A percentile compares a stretch with the other conserved stretches of the same genome.
Evolutionary conservation across 2,888 invertebrate genomes (phyloP).

Genomic region (Enoplolaimus lenunculus): DNA sequence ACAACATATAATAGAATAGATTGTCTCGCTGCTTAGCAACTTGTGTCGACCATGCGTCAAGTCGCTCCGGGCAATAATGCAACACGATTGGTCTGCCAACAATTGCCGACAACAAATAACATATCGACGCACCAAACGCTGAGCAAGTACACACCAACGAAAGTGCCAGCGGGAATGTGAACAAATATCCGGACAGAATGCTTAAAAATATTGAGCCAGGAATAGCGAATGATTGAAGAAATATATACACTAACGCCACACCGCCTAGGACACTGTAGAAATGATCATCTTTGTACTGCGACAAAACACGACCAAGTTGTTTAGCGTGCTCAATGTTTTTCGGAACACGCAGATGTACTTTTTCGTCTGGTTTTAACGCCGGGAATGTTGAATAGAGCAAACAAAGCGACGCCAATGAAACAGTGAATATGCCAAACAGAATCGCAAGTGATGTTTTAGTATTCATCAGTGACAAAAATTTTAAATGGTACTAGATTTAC

Average conservation of each 20-base stretch:
- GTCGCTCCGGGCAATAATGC: constrained; percentile 73
- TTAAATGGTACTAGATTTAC: too few species aligned
- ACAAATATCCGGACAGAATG: constrained; percentile 87
- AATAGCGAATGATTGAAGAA: constrained; percentile 97
- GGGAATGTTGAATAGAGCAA: too few species aligned
- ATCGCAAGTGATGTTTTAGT: too few species aligned
- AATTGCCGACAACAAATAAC: constrained; percentile 78
- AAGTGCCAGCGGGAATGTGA: constrained; percentile 77
- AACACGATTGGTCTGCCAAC: constrained; percentile 69
- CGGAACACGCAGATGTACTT: constrained; percentile 70
- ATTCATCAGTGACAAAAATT: too few species aligned
- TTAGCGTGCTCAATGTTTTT: constrained; percentile 89
- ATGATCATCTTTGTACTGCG: constrained; percentile 79
- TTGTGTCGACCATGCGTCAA: constrained; percentile 66
- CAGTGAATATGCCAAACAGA: too few species aligned
- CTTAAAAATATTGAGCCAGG: constrained; percentile 95
- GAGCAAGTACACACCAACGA: constrained; percentile 66
- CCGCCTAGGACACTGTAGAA: constrained; percentile 77
- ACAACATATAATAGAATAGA: constrained; percentile 86
- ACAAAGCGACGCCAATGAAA: too few species aligned
- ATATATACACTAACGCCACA: constrained; percentile 77
- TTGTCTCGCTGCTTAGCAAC: constrained; percentile 65
- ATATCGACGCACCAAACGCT: constrained; percentile 81
- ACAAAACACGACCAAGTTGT: constrained; percentile 71
- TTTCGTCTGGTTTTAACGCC: too few species aligned